Conservation (phyloP, 2,888 invertebrate genomes). For the Melinaea marsaeus region DNA sequence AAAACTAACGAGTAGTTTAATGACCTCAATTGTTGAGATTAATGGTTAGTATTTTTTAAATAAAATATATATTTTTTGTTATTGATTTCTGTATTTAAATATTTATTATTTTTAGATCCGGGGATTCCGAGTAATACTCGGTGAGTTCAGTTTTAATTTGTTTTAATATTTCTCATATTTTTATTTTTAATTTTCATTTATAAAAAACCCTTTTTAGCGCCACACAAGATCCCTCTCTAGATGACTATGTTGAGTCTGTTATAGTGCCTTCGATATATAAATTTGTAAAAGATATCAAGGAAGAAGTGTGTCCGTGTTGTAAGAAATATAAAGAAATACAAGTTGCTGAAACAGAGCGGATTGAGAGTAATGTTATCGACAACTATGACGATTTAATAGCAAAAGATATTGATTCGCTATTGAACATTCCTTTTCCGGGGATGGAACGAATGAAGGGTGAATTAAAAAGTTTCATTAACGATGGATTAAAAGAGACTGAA, state of each 20-base stretch:
- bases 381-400: background rate
- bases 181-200: background rate
- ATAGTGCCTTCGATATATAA: conserved; percentile 2
- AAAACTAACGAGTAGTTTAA: conserved; percentile 17
- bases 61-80: background rate
- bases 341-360: background rate
- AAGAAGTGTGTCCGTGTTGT: conserved; percentile 9
- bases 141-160: conserved; percentile 12
- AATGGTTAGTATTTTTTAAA: conserved; percentile 13
- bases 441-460: too few species aligned
- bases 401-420: too few species aligned
- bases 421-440: too few species aligned
- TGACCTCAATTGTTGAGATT: conserved; percentile 24
- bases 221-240: conserved; percentile 17
- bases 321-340: conserved; percentile 1
- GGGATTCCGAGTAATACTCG: conserved; percentile 12
- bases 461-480: too few species aligned
- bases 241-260: conserved; percentile 12
- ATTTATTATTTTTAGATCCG: conserved; percentile 12
- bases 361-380: background rate
- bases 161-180: background rate
- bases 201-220: conserved; percentile 6
- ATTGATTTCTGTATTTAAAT: background rate
- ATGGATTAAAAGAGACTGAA: too few species aligned
- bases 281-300: background rate